These are phyloP conservation scores for Sarcophaga bullata DNA, from an alignment of 1,140 invertebrate species.

Conservation along the genomic window DNA sequence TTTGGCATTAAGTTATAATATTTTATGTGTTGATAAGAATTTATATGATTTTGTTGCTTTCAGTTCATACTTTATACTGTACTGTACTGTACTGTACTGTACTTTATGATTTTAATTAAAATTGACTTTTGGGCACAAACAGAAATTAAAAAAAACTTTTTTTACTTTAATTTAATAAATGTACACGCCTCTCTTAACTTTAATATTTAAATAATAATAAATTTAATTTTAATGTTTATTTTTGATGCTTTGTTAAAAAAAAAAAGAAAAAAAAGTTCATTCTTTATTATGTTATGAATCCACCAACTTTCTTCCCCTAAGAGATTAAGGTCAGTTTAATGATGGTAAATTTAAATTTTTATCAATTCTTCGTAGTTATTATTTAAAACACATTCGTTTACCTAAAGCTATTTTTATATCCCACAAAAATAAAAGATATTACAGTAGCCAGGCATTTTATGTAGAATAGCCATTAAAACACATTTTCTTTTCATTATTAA, in stretches of 20 bases:
- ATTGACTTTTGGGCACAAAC: conserved; percentile 24
- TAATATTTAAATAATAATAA: not conserved
- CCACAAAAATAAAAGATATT: not conserved
- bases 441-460: not conserved
- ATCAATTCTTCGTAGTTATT: too few species aligned
- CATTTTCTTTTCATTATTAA: not conserved
- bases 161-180: not conserved
- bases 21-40: conserved; percentile 33
- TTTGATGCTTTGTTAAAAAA: not conserved
- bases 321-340: conserved; percentile 27
- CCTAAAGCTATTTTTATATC: not conserved
- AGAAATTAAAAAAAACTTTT: conserved; percentile 18
- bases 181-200: conserved; percentile 19
- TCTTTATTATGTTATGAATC: not conserved
- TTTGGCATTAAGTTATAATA: conserved; percentile 40
- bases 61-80: not conserved
- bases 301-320: not conserved
- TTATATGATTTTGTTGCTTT: not conserved
- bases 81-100: conserved; percentile 17
- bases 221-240: conserved; percentile 9
- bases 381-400: not conserved
- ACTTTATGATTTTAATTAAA: conserved; percentile 34
- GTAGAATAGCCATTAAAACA: not conserved
- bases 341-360: conserved; percentile 18
- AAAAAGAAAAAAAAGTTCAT: not conserved